A percentile compares a stretch with the other conserved stretches of the same genome.
These are phyloP conservation scores for Tragulus kanchil DNA, from an alignment of 2,113 vertebrate species.

Conservation along the genomic window DNA sequence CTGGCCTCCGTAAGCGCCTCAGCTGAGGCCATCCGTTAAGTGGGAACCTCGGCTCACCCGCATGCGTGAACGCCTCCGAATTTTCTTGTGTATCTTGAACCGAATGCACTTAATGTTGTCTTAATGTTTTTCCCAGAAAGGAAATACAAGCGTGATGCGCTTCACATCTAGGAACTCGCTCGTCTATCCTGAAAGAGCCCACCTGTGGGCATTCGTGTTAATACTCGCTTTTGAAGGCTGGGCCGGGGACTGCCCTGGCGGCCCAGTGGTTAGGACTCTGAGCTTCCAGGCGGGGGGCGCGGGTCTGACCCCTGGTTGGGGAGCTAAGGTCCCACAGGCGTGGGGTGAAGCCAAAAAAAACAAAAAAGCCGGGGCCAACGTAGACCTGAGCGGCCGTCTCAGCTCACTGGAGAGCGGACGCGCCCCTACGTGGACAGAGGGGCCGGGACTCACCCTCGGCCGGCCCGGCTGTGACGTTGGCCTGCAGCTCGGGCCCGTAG, in stretches of 20 bases:
- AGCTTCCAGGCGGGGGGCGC: neutral
- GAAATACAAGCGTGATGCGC: rapidly evolving
- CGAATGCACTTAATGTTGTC: neutral
- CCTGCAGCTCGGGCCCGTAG: constrained; percentile 92
- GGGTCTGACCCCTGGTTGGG: neutral
- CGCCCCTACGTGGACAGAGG: rapidly evolving
- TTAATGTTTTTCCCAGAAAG: neutral
- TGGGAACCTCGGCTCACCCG: neutral
- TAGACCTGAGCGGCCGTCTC: rapidly evolving
- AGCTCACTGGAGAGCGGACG: rapidly evolving
- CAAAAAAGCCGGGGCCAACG: neutral
- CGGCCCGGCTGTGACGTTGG: constrained; percentile 95
- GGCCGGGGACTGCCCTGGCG: neutral
- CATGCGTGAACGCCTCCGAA: neutral
- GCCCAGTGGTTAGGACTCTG: neutral
- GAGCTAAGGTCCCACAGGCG: neutral
- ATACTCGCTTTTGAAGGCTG: rapidly evolving
- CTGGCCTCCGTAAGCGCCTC: rapidly evolving
- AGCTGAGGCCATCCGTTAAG: rapidly evolving
- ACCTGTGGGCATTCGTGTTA: rapidly evolving
- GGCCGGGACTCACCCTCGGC: constrained; percentile 90
- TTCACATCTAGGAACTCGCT: neutral
- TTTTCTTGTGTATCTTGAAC: neutral
- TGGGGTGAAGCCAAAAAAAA: neutral
- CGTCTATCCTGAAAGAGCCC: neutral